Conservation (phyloP, 2,797 vertebrate genomes). For the Dermochelys coriacea region DNA sequence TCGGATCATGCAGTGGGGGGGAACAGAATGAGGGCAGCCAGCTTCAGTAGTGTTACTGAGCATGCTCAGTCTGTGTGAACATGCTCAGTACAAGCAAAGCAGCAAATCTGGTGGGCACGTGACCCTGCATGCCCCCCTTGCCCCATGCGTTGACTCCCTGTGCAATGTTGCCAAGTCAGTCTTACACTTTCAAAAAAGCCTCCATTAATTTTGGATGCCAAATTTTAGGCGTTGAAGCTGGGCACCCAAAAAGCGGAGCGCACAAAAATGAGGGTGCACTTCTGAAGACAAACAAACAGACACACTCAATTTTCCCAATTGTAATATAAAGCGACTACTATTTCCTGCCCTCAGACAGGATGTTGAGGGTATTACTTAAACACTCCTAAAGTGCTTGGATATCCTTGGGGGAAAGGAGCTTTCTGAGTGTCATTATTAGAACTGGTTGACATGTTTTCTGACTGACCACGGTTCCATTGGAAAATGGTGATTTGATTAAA, state of each 20-base stretch:
- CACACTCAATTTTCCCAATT: neutral
- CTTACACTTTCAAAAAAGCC: neutral
- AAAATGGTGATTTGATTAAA: neutral
- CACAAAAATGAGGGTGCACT: neutral
- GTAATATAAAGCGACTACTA: neutral
- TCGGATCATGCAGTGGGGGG: neutral
- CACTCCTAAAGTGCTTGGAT: neutral
- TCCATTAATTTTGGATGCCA: neutral
- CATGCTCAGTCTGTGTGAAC: too few relatives aligned
- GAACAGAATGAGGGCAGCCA: too few relatives aligned
- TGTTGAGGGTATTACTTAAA: neutral
- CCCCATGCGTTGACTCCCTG: neutral
- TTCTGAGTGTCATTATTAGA: neutral
- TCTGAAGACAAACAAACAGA: neutral
- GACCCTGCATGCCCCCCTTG: too few relatives aligned
- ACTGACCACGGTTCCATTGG: neutral
- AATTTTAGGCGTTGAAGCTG: neutral
- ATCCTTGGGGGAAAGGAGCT: neutral
- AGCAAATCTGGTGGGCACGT: too few relatives aligned
- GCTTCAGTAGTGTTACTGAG: too few relatives aligned
- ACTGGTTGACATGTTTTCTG: neutral
- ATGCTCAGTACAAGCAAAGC: too few relatives aligned
- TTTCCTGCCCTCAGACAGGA: neutral
- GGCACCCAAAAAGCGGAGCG: neutral
- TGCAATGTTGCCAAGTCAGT: neutral